Evolutionary conservation across 2,797 vertebrate genomes (phyloP), one percentile per base, ranked within the genome.

Genomic region (Paratrypauchen microcephalus): DNA sequence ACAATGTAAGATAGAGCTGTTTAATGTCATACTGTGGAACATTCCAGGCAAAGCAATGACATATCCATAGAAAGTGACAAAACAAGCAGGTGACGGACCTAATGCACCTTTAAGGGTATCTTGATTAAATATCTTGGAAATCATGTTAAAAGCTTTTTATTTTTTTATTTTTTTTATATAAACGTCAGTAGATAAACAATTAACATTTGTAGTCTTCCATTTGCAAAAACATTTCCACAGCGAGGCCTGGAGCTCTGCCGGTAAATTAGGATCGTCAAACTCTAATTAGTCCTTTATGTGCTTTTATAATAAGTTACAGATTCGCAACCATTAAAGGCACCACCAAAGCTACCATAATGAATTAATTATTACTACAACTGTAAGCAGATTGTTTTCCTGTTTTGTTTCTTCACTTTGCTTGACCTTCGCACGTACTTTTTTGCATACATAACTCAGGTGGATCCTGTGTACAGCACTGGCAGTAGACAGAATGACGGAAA

Each of bases 241-340:
- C 19, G 30, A 65, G 63, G 63, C 16, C 45, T 13, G 19, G 12
- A 28, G 63, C 45, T 50, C 24, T 48, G 63, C 19, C 16, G 30
- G 26, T 50, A 50, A 65, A 23, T 63, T 63, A 63, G 39, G 36
- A 15, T 24, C 24, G 11, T 45, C 3, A 19, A 65, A 30, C 2
- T 24, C 5, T 30, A 52, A 50, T 65, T 65, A 65, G 45, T 26
- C 1, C 23, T 47, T 64, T 64, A 64, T 65, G 63, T 30, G 41
- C 18, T 47, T 50, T 65, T 48, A n/a, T 30, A 50, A 30, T 50
- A 32, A 11, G 16, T 50, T 61, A 50, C 47, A 65, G 2, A 19
- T 9, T 50, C 8, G 19, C 7, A 0, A 1, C 16, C 8, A 65
- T 30, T 65, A 50, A 28, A 48, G 9, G 19, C 45, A 30, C 16